phyloP scores from a whole-genome alignment of 2,888 invertebrate genomes.

The Tortrix viridana region DNA sequence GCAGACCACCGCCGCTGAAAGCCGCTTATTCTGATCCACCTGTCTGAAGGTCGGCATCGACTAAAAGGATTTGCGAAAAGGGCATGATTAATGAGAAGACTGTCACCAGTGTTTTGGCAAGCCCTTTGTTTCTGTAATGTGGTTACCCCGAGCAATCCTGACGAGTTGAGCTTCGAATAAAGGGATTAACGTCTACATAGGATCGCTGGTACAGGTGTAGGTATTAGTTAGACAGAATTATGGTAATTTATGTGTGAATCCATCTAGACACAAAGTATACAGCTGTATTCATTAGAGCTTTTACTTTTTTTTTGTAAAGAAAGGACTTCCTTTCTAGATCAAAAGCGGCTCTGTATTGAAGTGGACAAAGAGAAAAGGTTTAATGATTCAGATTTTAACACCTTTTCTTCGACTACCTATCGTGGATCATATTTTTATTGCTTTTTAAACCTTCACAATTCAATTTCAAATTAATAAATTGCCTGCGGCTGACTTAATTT shows the following conservation, averaged over 20 bases:
- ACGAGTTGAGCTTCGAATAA: slow-evolving; percentile 16
- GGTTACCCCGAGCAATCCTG: slow-evolving; percentile 15
- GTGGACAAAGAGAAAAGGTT: too few relatives aligned
- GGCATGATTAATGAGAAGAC: slow-evolving; percentile 59
- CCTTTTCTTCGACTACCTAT: too few relatives aligned
- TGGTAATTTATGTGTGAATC: slow-evolving; percentile 22
- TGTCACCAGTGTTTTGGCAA: slow-evolving; percentile 46
- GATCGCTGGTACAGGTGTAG: slow-evolving; percentile 5
- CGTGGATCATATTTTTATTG: too few relatives aligned
- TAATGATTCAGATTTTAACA: too few relatives aligned
- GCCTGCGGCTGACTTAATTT: too few relatives aligned
- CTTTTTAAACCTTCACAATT: too few relatives aligned
- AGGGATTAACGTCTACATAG: slow-evolving; percentile 20
- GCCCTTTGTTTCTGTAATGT: slow-evolving; percentile 43
- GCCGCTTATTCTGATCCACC: slow-evolving; percentile 52
- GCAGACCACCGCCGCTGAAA: slow-evolving; percentile 40
- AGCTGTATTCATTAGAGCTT: neutral
- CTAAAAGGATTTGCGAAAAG: slow-evolving; percentile 58
- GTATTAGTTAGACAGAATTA: slow-evolving; percentile 7
- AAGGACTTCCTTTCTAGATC: too few relatives aligned
- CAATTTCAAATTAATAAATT: too few relatives aligned
- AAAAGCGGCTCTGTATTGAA: too few relatives aligned
- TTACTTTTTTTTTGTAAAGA: too few relatives aligned
- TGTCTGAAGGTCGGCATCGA: slow-evolving; percentile 50
- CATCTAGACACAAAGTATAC: neutral